A percentile compares a stretch with the other conserved stretches of the same genome.
These are phyloP conservation scores for Pocota personata DNA, from an alignment of 2,888 invertebrate species.

Conservation along the genomic window DNA sequence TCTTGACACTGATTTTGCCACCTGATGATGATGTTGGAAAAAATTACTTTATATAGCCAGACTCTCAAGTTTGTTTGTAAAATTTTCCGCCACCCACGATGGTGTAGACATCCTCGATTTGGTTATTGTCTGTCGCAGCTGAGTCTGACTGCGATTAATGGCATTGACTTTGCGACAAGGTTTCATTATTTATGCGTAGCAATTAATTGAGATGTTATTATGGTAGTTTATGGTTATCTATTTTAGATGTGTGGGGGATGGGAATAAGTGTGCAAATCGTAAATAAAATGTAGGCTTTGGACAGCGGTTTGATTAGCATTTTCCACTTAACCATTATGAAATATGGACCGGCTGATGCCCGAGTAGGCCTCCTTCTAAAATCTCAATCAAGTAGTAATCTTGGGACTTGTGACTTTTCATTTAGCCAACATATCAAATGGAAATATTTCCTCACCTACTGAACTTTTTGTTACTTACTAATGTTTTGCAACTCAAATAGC, in stretches of 20 bases:
- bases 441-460: too few species aligned
- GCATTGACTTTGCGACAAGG: conserved; percentile 65
- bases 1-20: conserved; percentile 8
- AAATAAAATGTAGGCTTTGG: conserved; percentile 1
- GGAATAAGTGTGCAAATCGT: conserved; percentile 23
- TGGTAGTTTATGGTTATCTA: conserved; percentile 13
- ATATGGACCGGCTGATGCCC: conserved; percentile 1
- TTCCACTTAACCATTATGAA: background rate
- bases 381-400: background rate
- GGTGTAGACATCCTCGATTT: conserved; percentile 10
- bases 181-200: conserved; percentile 29
- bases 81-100: conserved; percentile 41
- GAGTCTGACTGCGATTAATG: conserved; percentile 31
- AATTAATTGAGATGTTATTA: conserved; percentile 47
- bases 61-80: background rate
- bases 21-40: conserved; percentile 27
- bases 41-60: conserved; percentile 55
- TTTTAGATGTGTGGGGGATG: conserved; percentile 16
- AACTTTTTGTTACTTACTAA: too few species aligned
- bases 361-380: background rate
- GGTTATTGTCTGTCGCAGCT: background rate
- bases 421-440: too few species aligned
- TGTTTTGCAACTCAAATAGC: too few species aligned
- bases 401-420: too few species aligned
- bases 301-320: background rate